Evolutionary conservation across 2,797 vertebrate genomes (phyloP).

Genomic region (Oryzias dopingdopingensis): DNA sequence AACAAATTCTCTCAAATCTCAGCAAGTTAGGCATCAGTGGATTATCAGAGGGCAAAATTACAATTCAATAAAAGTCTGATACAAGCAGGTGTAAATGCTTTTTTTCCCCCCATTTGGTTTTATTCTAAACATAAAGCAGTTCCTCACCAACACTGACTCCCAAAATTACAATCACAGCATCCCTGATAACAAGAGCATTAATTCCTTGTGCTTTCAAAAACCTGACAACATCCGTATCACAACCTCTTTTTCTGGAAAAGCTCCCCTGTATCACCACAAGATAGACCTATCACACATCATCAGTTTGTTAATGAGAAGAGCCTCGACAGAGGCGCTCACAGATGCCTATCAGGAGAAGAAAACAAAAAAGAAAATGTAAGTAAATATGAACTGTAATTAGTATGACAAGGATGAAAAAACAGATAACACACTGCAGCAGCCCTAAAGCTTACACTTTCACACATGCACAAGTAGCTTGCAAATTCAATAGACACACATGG

Average conservation of each 20-base stretch:
- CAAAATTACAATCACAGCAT: conserved; percentile 56
- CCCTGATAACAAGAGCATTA: conserved; percentile 63
- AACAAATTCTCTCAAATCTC: not conserved
- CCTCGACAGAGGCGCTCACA: conserved; percentile 62
- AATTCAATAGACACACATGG: conserved; percentile 25
- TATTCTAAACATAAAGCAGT: conserved; percentile 27
- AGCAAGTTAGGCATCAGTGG: not conserved
- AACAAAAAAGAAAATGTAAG: conserved; percentile 79
- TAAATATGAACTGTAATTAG: conserved; percentile 81
- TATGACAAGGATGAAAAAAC: conserved; percentile 78
- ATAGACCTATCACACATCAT: conserved; percentile 75
- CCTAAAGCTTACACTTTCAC: conserved; percentile 51
- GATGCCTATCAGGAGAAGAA: conserved; percentile 77
- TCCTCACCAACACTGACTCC: conserved; percentile 36
- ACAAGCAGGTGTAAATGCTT: conserved; percentile 12
- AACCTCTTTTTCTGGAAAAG: conserved; percentile 69
- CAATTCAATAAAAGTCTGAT: conserved; percentile 32
- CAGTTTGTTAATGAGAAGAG: conserved; percentile 76
- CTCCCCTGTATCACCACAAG: conserved; percentile 59
- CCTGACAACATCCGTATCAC: conserved; percentile 68
- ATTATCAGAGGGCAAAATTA: conserved; percentile 16
- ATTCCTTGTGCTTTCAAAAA: conserved; percentile 62
- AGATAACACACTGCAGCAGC: conserved; percentile 72
- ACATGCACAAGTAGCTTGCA: conserved; percentile 3
- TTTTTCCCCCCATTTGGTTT: conserved; percentile 18